phyloP scores from a whole-genome alignment of 2,797 vertebrate species.

The Sebastolobus alascanus region DNA sequence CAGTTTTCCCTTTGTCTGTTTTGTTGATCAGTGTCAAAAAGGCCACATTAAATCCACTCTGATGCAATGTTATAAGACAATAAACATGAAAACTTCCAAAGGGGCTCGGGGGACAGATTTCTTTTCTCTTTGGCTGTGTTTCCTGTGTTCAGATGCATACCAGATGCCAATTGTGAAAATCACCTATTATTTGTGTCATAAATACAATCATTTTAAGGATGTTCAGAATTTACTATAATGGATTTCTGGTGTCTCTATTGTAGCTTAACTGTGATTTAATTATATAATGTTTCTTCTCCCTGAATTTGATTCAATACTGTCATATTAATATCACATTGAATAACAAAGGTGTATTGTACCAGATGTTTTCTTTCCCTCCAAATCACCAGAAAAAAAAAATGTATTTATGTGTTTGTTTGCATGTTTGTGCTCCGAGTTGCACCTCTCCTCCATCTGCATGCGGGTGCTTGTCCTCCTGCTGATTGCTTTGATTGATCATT shows the following conservation, averaged over 20 bases:
- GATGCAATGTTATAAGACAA: background rate
- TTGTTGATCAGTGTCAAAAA: background rate
- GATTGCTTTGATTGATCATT: slow-evolving; percentile 83
- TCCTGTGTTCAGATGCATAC: background rate
- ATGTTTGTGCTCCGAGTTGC: slow-evolving; percentile 1
- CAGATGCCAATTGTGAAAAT: background rate
- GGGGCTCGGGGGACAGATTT: background rate
- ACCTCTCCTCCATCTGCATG: slow-evolving; percentile 61
- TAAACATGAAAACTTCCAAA: background rate
- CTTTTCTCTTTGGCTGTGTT: background rate
- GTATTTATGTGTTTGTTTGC: slow-evolving; percentile 22
- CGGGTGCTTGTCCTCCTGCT: slow-evolving; percentile 56
- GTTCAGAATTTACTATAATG: background rate
- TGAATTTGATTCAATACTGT: background rate
- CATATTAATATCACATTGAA: background rate
- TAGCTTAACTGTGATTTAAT: background rate
- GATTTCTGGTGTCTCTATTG: background rate
- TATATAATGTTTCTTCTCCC: background rate
- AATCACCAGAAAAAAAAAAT: background rate
- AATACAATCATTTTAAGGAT: background rate
- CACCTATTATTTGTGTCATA: background rate
- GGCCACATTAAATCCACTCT: accelerated
- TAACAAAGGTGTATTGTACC: background rate
- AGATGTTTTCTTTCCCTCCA: background rate
- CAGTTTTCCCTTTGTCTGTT: background rate